Evolutionary conservation across 2,888 invertebrate species (phyloP), one percentile per base, ranked within the genome.

Genomic region (Xanthia icteritia): DNA sequence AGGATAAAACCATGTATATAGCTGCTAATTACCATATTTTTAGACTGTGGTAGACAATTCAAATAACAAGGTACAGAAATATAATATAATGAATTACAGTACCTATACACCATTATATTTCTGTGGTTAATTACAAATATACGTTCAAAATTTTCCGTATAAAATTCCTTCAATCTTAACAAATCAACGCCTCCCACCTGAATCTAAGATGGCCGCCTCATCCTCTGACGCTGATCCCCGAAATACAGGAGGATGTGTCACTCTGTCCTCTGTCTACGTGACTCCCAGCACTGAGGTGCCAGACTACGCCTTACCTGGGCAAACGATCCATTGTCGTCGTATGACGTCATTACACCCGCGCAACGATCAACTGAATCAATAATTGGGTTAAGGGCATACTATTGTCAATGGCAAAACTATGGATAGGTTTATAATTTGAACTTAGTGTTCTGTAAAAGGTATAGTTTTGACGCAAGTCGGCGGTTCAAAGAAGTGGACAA

Each of bases 301-400:
- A 79, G 68, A 75, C 84, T 63, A 31, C 36, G 71, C 87, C 89
- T 76, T 83, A 87, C 68, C 68, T 39, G 78, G 65, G 70, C 80
- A 87, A 90, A 90, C 85, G 90, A 87, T 70, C 88, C 82, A 90
- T 90, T 90, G 90, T 90, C 73, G 77, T 17, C 60, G 36, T 67
- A 71, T 86, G 89, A 87, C 90, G 90, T 90, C 85, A 86, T 73
- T 69, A 68, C 64, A 48, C 58, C 60, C 31, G 86, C 76, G 79
- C 67, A 66, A 13, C 69, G 42, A 69, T 48, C 56, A 63, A 76
- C 64, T 69, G 70, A 73, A 86, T 78, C 60, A 67, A 76, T 79
- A 86, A 87, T 85, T 87, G 68, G 90, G 89, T 86, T 88, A 88
- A 89, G 87, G 89, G 85, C 81, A 71, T 42, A 74, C 77, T 73